Evolutionary conservation across 2,113 vertebrate species (phyloP).

Genomic region (Pionites leucogaster): DNA sequence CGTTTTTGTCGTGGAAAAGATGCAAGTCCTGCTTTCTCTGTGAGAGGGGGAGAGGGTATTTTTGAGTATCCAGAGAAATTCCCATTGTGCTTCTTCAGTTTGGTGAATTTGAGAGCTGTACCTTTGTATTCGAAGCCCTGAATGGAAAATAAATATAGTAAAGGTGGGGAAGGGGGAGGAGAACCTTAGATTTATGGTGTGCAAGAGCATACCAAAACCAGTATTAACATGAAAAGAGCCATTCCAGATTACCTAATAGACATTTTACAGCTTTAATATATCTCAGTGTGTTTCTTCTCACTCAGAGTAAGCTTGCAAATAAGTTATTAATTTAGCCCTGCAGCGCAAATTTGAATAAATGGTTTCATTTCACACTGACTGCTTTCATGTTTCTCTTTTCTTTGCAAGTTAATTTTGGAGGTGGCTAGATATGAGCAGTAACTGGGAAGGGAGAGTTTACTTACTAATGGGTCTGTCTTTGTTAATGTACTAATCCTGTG

Average conservation of each 20-base stretch:
- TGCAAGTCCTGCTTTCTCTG: background rate
- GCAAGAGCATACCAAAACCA: background rate
- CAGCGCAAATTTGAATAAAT: background rate
- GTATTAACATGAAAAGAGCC: background rate
- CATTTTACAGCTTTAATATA: background rate
- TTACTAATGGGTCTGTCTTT: background rate
- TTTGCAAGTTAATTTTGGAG: background rate
- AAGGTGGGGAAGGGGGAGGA: background rate
- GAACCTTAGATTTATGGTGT: background rate
- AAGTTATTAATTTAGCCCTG: background rate
- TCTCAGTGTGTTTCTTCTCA: background rate
- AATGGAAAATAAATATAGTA: background rate
- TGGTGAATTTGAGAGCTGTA: background rate
- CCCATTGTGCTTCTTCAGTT: background rate
- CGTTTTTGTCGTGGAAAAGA: background rate
- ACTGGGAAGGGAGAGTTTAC: background rate
- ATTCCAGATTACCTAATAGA: background rate
- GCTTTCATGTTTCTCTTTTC: background rate
- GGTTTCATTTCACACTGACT: background rate
- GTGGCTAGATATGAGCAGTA: background rate
- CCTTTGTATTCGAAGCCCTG: background rate
- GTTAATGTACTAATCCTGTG: background rate
- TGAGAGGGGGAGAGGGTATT: background rate
- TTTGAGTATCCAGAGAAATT: background rate
- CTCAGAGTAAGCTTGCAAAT: background rate